Percentiles rank a stretch among this genome's conserved stretches.
phyloP scores from a whole-genome alignment of 2,888 invertebrate genomes.

The Hemicrepidius hirtus region DNA sequence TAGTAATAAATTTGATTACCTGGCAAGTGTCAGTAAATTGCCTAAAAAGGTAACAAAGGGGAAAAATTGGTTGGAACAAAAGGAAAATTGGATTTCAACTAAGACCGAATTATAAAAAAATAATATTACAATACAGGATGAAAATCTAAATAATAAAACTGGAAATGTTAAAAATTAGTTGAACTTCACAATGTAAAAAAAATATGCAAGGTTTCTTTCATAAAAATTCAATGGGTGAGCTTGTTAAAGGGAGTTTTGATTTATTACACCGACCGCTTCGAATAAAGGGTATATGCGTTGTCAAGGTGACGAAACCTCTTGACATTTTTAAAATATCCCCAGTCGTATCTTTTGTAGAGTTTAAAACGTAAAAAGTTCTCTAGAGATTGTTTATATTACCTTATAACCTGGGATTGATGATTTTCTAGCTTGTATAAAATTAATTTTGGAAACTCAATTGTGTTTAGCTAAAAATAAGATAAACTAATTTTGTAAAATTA shows the following conservation, averaged over 20 bases:
- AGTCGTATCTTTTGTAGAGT: constrained; percentile 37
- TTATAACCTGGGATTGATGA: background rate
- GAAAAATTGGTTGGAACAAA: too few relatives aligned
- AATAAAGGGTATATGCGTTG: constrained; percentile 53
- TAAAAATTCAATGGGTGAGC: constrained; percentile 57
- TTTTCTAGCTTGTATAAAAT: background rate
- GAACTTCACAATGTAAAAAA: constrained; percentile 34
- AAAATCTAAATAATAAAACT: background rate
- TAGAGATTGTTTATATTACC: constrained; percentile 32
- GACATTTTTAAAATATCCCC: constrained; percentile 49
- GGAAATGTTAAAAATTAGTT: constrained; percentile 24
- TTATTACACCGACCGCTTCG: constrained; percentile 55
- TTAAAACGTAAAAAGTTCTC: constrained; percentile 41
- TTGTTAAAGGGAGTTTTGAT: constrained; percentile 57
- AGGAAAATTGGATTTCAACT: background rate
- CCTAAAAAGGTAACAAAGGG: background rate
- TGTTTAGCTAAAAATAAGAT: too few relatives aligned
- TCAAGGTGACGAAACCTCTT: constrained; percentile 52
- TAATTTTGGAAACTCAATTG: too few relatives aligned
- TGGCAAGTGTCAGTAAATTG: background rate
- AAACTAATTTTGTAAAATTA: background rate
- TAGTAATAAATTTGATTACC: too few relatives aligned
- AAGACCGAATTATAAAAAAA: background rate
- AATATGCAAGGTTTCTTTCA: constrained; percentile 48
- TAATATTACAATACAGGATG: too few relatives aligned